Percentiles rank a stretch among this genome's conserved stretches.
Evolutionary conservation across 2,888 invertebrate genomes (phyloP).

Genomic region (Cantharis nigra): DNA sequence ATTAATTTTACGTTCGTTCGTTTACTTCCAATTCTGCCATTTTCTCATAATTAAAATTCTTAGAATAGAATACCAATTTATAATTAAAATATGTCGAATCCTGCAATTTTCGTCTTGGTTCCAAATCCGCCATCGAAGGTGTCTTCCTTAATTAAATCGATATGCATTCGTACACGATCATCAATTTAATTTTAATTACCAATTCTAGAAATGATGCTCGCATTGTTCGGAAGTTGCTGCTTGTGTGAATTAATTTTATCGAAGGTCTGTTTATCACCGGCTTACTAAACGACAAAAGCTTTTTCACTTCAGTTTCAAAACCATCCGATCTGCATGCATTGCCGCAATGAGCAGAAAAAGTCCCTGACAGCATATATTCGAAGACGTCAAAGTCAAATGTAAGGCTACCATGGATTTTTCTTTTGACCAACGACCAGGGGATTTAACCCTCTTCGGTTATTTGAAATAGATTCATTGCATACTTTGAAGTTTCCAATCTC

Average conservation of each 20-base stretch:
- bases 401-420: too few species aligned
- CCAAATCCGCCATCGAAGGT: background rate
- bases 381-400: too few species aligned
- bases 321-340: too few species aligned
- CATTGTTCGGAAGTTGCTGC: background rate
- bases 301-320: background rate
- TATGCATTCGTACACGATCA: background rate
- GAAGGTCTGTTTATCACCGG: background rate
- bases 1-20: slow-evolving; percentile 17
- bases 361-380: too few species aligned
- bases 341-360: too few species aligned
- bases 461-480: too few species aligned
- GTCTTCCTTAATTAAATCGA: background rate
- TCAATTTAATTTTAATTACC: background rate
- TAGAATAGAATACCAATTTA: background rate
- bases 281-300: background rate
- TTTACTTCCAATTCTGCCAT: slow-evolving; percentile 8
- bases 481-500: too few species aligned
- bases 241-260: background rate
- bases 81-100: background rate
- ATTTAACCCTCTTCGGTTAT: too few species aligned
- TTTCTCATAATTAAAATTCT: background rate
- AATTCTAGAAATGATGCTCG: background rate
- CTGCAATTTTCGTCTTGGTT: background rate
- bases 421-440: too few species aligned